Evolutionary conservation across 1,140 invertebrate species (phyloP).

Genomic region (Muscidifurax raptorellus): DNA sequence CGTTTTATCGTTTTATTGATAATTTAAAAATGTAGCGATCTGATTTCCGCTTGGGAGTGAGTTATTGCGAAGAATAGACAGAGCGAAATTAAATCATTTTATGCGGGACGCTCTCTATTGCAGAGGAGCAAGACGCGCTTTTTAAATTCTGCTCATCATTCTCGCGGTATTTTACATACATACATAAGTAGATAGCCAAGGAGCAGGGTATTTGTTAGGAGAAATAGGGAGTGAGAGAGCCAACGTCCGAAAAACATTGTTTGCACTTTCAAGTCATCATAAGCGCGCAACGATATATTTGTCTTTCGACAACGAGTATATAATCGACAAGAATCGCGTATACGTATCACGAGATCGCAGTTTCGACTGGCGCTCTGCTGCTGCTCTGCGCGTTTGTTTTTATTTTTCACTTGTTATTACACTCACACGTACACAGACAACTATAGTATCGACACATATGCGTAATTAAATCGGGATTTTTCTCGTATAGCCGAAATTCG

Average conservation of each 20-base stretch:
- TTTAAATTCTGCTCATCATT: too few relatives aligned
- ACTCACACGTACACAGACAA: background rate
- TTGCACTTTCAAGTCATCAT: background rate
- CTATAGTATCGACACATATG: conserved; percentile 52
- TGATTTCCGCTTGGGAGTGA: too few relatives aligned
- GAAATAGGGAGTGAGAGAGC: conserved; percentile 46
- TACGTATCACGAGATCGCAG: conserved; percentile 58
- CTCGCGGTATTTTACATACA: background rate
- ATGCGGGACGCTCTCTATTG: too few relatives aligned
- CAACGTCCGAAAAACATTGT: conserved; percentile 73
- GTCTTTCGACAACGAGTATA: background rate
- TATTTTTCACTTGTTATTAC: background rate
- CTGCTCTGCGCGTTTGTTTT: conserved; percentile 4
- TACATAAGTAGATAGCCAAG: background rate
- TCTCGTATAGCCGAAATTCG: background rate
- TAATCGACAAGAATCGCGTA: conserved; percentile 38
- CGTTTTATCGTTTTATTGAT: background rate
- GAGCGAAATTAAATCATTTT: too few relatives aligned
- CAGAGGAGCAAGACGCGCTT: too few relatives aligned
- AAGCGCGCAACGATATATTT: background rate
- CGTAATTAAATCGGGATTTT: conserved; percentile 56
- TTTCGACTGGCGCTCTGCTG: conserved; percentile 53
- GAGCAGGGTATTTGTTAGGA: background rate
- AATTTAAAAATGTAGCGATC: too few relatives aligned
- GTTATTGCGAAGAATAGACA: too few relatives aligned